Conservation (phyloP, 1,140 invertebrate genomes). For the Grapholita molesta region DNA sequence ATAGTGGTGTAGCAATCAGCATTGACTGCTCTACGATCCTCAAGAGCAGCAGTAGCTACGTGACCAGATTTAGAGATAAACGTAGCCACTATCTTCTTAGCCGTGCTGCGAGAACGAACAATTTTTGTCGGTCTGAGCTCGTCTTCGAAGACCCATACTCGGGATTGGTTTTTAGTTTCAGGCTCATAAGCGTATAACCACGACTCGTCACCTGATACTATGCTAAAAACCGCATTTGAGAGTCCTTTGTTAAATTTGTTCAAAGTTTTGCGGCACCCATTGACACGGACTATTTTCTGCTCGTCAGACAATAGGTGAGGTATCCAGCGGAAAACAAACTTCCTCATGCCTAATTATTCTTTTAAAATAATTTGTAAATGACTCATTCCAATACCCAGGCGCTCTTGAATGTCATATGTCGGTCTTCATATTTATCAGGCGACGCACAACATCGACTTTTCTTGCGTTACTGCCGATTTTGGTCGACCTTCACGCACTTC, state of each 20-base stretch:
- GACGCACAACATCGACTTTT: background rate
- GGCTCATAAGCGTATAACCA: slow-evolving; percentile 41
- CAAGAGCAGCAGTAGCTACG: slow-evolving; percentile 30
- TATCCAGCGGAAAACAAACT: background rate
- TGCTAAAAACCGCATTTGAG: background rate
- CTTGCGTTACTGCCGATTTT: background rate
- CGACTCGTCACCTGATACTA: slow-evolving; percentile 20
- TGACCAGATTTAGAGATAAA: slow-evolving; percentile 26
- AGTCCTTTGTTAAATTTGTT: background rate
- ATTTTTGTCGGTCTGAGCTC: slow-evolving; percentile 39
- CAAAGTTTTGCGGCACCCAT: background rate
- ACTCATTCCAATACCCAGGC: background rate
- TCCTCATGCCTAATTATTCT: background rate
- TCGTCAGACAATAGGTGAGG: background rate
- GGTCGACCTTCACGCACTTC: background rate
- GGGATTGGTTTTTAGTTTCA: slow-evolving; percentile 36
- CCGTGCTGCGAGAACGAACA: slow-evolving; percentile 37
- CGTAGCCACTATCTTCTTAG: slow-evolving; percentile 28
- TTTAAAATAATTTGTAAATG: background rate
- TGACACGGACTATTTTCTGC: background rate
- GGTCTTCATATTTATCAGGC: background rate
- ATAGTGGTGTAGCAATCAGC: slow-evolving; percentile 29
- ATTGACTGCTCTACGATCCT: slow-evolving; percentile 31
- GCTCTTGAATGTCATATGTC: background rate
- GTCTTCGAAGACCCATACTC: slow-evolving; percentile 39